Percentiles rank a stretch among this genome's conserved stretches.
These are phyloP conservation scores for Burhinus bistriatus DNA, from an alignment of 2,113 vertebrate species.

Conservation along the genomic window DNA sequence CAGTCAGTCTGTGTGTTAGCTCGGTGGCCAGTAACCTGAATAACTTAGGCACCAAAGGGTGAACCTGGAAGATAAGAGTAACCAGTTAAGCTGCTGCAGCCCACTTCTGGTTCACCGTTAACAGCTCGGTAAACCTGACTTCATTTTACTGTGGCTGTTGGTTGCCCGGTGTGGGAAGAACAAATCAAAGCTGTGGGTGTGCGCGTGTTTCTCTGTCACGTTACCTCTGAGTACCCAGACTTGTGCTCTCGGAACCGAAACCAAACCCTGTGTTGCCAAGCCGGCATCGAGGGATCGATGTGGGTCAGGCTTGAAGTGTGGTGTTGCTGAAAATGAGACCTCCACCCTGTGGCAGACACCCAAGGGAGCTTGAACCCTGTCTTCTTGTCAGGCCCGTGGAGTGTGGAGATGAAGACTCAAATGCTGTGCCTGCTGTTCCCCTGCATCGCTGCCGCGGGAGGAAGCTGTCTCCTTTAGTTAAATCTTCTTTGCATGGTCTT, in stretches of 20 bases:
- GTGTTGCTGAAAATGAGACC: not conserved
- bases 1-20: not conserved
- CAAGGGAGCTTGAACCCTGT: not conserved
- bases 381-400: not conserved
- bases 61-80: not conserved
- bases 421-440: accelerated
- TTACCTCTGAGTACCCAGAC: not conserved
- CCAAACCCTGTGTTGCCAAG: not conserved
- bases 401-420: not conserved
- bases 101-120: not conserved
- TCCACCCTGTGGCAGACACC: accelerated
- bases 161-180: not conserved
- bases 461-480: not conserved
- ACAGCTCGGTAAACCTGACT: not conserved
- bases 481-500: not conserved
- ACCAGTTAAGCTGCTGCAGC: not conserved
- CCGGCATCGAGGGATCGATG: accelerated
- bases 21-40: not conserved
- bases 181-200: not conserved
- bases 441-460: accelerated
- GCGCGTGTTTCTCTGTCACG: not conserved
- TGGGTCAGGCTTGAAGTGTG: accelerated
- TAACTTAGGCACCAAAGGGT: not conserved
- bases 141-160: not conserved
- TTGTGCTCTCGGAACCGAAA: not conserved